phyloP scores from a whole-genome alignment of 2,888 invertebrate species.

The Gymnocheta viridis region DNA sequence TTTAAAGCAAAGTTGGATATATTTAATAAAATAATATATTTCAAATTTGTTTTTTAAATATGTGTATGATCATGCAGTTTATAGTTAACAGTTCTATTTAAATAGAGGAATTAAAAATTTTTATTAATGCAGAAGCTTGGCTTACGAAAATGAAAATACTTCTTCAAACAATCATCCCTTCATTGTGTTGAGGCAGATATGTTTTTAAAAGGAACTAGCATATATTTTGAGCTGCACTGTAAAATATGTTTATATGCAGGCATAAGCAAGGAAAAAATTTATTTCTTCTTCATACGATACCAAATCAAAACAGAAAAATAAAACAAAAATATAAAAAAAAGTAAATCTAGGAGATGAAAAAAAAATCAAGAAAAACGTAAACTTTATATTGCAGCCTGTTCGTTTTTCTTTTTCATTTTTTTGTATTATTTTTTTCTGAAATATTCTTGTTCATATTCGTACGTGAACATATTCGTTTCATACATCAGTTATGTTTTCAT shows the following conservation, averaged over 20 bases:
- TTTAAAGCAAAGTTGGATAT: too few relatives aligned
- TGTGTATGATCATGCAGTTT: too few relatives aligned
- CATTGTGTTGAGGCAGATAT: too few relatives aligned
- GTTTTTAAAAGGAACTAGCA: too few relatives aligned
- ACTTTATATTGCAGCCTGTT: constrained; percentile 59
- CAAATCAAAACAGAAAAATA: constrained; percentile 42
- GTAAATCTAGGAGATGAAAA: constrained; percentile 68
- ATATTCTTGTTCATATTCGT: constrained; percentile 43
- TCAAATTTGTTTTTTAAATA: too few relatives aligned
- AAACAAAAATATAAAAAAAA: constrained; percentile 53
- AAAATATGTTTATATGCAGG: constrained; percentile 26
- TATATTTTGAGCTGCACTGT: background rate
- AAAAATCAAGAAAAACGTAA: constrained; percentile 62
- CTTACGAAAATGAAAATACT: too few relatives aligned
- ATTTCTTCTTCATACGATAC: constrained; percentile 44
- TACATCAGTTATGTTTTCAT: constrained; percentile 24
- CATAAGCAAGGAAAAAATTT: constrained; percentile 28
- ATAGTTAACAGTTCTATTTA: too few relatives aligned
- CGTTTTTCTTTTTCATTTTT: constrained; percentile 18
- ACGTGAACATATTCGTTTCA: constrained; percentile 42
- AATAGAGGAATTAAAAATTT: too few relatives aligned
- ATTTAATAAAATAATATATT: too few relatives aligned
- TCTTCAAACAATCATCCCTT: too few relatives aligned
- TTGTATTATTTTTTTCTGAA: too few relatives aligned
- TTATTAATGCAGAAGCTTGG: too few relatives aligned